Conservation (phyloP, 2,113 vertebrate species). For the Hemibagrus wyckioides region DNA sequence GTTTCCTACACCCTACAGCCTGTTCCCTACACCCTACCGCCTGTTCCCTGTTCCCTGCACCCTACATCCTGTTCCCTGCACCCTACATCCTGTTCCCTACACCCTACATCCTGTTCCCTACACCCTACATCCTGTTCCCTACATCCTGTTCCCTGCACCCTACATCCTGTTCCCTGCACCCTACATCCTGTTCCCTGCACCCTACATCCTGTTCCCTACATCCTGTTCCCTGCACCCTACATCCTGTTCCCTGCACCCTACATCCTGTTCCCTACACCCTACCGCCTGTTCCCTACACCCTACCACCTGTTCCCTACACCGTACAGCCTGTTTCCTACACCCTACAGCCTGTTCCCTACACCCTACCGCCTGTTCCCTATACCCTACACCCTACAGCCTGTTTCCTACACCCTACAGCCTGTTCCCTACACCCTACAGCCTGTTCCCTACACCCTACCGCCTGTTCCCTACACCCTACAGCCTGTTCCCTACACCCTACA, state of each 20-base stretch:
- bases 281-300: background rate
- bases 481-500: background rate
- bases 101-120: background rate
- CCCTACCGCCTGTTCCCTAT: rapidly evolving
- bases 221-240: too few relatives aligned
- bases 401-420: background rate
- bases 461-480: background rate
- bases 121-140: background rate
- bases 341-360: background rate
- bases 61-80: background rate
- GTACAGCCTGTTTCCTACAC: background rate
- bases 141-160: background rate
- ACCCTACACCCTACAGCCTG: background rate
- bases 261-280: background rate
- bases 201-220: background rate
- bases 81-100: too few relatives aligned
- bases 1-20: too few relatives aligned
- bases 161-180: background rate
- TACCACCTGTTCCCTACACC: background rate
- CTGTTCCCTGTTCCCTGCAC: too few relatives aligned
- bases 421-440: background rate
- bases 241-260: background rate
- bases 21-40: too few relatives aligned
- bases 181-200: background rate
- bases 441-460: background rate